Evolutionary conservation across 2,113 vertebrate species (phyloP), one percentile per base, ranked within the genome.

Genomic region (Salvelinus alpinus): DNA sequence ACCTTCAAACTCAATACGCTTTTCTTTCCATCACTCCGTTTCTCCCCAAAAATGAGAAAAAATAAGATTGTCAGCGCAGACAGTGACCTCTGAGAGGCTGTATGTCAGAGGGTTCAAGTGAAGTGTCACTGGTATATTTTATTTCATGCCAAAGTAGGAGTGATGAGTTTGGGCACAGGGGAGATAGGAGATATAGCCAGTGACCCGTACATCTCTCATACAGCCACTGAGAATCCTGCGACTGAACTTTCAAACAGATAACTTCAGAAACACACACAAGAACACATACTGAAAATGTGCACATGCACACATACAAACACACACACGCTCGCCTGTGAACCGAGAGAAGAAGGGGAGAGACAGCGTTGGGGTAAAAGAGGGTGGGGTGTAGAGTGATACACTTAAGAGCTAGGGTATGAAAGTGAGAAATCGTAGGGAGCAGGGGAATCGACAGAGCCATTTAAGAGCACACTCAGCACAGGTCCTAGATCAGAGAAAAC

Each of bases 371-470:
- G 24, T 20, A 47, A 48, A 83, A 72, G 68, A 75, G 75, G 67
- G 38, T 44, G 38, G 11, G 9, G 38, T 44, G 9, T 44, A 11
- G 38, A 44, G 38, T 44, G 38, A 9, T 44, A 44, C 9, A 44
- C 38, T 11, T 44, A 44, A 44, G 38, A 44, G 38, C 38, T 44
- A 12, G 9, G 38, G 38, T 44, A 44, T 44, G 91, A 91, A 89
- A 91, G 94, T 94, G 95, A 96, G 95, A 93, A 54, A 54, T 54
- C 4, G 16, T 5, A 4, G 84, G 92, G 9, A 44, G 38, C 38
- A 44, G 90, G 91, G 92, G 93, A 95, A 96, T 92, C 92, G 94
- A 96, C 94, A 93, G 94, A 93, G 77, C 87, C 88, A 88, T 96
- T 95, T 93, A 94, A 94, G 72, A 78, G 87, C 9, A 38, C 8